phyloP scores from a whole-genome alignment of 2,888 invertebrate species.

The Tuberolachnus salignus region DNA sequence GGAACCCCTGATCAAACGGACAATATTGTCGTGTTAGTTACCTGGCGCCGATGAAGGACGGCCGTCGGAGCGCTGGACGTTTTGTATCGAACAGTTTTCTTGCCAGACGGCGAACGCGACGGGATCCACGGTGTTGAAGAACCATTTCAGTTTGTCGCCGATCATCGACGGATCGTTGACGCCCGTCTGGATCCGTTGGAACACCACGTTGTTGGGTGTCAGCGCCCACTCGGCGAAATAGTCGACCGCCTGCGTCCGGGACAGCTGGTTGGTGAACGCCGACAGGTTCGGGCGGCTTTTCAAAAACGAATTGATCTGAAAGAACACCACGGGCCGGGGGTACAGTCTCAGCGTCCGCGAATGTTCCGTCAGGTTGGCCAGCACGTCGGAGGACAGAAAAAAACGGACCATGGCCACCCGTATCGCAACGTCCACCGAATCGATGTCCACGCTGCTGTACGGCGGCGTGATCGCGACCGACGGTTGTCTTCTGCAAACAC shows the following conservation, averaged over 20 bases:
- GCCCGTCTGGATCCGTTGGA: conserved; percentile 95
- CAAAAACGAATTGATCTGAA: conserved; percentile 96
- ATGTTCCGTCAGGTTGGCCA: conserved; percentile 98
- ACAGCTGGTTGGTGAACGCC: conserved; percentile 87
- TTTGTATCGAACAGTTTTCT: conserved; percentile 18
- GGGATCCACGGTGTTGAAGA: conserved; percentile 82
- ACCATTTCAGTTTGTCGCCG: conserved; percentile 99
- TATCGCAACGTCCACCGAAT: conserved; percentile 97
- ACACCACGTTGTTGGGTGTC: conserved; percentile 96
- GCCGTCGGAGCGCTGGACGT: neutral
- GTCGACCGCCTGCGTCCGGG: conserved; percentile 97
- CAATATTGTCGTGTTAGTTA: no score
- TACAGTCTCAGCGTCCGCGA: conserved; percentile 94
- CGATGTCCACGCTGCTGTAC: conserved; percentile 89
- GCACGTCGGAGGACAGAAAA: conserved; percentile 95
- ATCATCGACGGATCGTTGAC: conserved; percentile 92
- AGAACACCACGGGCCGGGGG: conserved; percentile 97
- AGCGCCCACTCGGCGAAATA: conserved; percentile 98
- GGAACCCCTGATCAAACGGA: no score
- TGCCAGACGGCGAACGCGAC: conserved; percentile 93
- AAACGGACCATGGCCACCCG: conserved; percentile 89
- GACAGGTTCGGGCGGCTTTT: conserved; percentile 89
- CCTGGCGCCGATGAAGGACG: neutral
- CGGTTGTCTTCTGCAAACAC: conserved; percentile 24
- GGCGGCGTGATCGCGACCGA: neutral